Evolutionary conservation across 2,113 vertebrate species (phyloP), one percentile per base, ranked within the genome.

Genomic region (Vireo altiloquus): DNA sequence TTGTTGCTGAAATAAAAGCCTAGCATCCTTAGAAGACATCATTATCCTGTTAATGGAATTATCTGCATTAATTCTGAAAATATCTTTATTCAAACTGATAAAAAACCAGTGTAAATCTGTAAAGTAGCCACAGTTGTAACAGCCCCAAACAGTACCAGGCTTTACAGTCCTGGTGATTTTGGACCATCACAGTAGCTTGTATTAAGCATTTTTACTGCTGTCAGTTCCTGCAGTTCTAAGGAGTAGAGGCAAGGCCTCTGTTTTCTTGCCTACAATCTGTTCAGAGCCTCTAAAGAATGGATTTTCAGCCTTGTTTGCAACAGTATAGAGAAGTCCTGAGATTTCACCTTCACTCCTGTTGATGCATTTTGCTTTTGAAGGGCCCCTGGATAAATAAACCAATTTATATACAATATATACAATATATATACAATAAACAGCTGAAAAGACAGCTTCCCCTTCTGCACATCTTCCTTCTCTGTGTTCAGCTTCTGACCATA

Each of bases 31-130:
- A 60, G 76, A 86, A 87, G 46, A 46, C 53, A 52, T 64, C 24
- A 37, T 72, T 90, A 78, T 52, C 33, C n/a, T 83, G 33, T 78
- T 86, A 85, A 89, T 92, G 37, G 80, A 96, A 95, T 90, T 50
- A 65, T 93, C 40, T 74, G 50, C 28, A 64, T 17, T 69, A 42
- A 68, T 78, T 94, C 66, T 70, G 24, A 80, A 89, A 85, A 50
- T 72, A 50, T 12, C 59, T 83, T 84, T 64, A 47, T 66, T 66
- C 66, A 90, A 88, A 80, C 4, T 53, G 44, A 59, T 84, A 75
- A 69, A 83, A 50, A 85, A 66, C 2, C 28, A 71, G 17, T 47
- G 56, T 54, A 80, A 28, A 52, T 90, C 30, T 46, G 14, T 80
- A 70, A 56, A 84, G 39, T 13, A 84, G 42, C 70, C 66, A 44